These are phyloP conservation scores for Vulpes ferrilata DNA, from an alignment of 2,113 vertebrate genomes.

Conservation along the genomic window DNA sequence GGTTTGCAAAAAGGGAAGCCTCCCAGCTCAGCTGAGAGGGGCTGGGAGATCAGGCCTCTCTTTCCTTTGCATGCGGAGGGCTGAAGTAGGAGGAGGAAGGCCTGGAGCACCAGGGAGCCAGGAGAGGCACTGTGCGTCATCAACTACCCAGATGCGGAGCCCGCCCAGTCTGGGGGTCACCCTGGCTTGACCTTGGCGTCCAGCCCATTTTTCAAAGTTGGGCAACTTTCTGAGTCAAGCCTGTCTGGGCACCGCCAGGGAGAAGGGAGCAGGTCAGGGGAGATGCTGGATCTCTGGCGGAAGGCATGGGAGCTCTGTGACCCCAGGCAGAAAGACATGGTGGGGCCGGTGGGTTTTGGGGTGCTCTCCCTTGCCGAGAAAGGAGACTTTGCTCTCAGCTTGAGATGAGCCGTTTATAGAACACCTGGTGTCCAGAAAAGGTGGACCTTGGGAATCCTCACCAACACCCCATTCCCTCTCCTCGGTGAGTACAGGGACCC, in stretches of 20 bases:
- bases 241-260: neutral
- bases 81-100: neutral
- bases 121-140: neutral
- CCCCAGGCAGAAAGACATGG: neutral
- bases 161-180: rapidly evolving
- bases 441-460: rapidly evolving
- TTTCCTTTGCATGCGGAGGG: neutral
- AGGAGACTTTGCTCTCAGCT: neutral
- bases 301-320: no score
- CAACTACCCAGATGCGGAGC: neutral
- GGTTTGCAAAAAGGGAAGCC: neutral
- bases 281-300: neutral
- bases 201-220: neutral
- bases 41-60: neutral
- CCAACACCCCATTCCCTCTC: neutral
- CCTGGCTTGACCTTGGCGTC: neutral
- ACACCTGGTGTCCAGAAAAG: neutral
- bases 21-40: neutral
- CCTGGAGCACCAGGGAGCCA: no score
- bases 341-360: neutral
- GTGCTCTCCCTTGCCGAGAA: neutral
- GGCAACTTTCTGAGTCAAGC: neutral
- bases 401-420: neutral
- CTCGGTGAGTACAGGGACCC: neutral
- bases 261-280: neutral